A percentile compares a stretch with the other conserved stretches of the same genome.
These are phyloP conservation scores for Gymnoscopelus microlampas DNA, from an alignment of 2,797 vertebrate species.

Conservation along the genomic window DNA sequence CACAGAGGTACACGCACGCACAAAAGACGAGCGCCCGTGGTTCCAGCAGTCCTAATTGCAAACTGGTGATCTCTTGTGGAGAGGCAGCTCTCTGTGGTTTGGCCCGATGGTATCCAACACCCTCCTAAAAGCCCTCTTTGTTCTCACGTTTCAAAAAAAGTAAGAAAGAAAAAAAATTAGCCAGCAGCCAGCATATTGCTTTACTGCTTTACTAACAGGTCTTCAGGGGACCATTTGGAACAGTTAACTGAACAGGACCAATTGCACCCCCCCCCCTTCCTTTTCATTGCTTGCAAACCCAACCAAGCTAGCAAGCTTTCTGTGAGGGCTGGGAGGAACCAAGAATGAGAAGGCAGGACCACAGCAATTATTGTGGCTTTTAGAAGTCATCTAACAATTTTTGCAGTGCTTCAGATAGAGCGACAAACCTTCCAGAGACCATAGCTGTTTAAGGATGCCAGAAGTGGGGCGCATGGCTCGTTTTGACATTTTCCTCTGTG, in stretches of 20 bases:
- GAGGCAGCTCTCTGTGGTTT: constrained; percentile 63
- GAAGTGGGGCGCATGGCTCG: constrained; percentile 54
- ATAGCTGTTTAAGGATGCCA: constrained; percentile 47
- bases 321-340: constrained; percentile 11
- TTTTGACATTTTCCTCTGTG: constrained; percentile 69
- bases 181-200: constrained; percentile 59
- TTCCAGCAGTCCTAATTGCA: constrained; percentile 59
- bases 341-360: constrained; percentile 5
- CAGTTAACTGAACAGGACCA: constrained; percentile 52
- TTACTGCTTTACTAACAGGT: constrained; percentile 64
- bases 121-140: constrained; percentile 70
- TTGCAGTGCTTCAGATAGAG: constrained; percentile 22
- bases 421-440: constrained; percentile 51
- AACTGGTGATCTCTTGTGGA: constrained; percentile 61
- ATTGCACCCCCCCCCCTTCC: constrained; percentile 18
- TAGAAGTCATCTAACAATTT: neutral
- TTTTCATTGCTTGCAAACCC: constrained; percentile 45
- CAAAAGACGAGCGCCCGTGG: constrained; percentile 18
- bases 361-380: constrained; percentile 14
- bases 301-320: constrained; percentile 32
- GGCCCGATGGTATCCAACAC: constrained; percentile 54
- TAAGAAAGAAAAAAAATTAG: constrained; percentile 2
- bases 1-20: neutral
- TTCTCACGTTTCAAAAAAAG: constrained; percentile 70
- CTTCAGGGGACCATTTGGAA: constrained; percentile 63